Percentiles rank a stretch among this genome's conserved stretches.
phyloP scores from a whole-genome alignment of 2,113 vertebrate genomes.

The Proteles cristata region DNA sequence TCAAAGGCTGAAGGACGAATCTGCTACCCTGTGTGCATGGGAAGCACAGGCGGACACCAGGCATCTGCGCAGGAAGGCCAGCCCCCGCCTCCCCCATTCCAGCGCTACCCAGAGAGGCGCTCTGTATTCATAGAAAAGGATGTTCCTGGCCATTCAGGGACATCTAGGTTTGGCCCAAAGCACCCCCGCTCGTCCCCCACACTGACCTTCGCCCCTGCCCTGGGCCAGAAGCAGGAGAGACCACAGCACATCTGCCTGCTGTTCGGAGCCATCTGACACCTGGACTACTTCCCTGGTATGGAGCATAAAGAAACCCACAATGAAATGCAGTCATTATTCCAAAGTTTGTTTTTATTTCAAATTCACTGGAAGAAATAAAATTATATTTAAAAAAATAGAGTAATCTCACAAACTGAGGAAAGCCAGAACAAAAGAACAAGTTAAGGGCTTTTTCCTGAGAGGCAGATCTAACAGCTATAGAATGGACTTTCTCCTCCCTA shows the following conservation, averaged over 20 bases:
- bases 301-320: slow-evolving; percentile 69
- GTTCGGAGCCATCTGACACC: neutral
- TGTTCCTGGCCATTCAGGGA: neutral
- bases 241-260: neutral
- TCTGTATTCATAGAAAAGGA: neutral
- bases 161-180: neutral
- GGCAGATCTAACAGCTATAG: slow-evolving; percentile 60
- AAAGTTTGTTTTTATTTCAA: slow-evolving; percentile 79
- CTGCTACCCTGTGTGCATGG: neutral
- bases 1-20: neutral
- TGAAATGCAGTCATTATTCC: slow-evolving; percentile 66
- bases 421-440: slow-evolving; percentile 73
- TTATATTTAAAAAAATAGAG: slow-evolving; percentile 83
- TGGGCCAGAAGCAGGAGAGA: neutral
- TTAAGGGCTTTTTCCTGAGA: slow-evolving; percentile 77
- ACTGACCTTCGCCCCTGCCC: neutral
- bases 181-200: neutral
- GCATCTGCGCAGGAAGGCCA: neutral
- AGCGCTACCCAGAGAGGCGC: neutral
- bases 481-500: slow-evolving; percentile 58
- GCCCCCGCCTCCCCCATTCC: neutral
- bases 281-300: neutral
- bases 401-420: slow-evolving; percentile 76
- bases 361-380: slow-evolving; percentile 81
- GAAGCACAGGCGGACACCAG: neutral